Conservation (phyloP, 2,113 vertebrate genomes). For the Vulpes ferrilata region DNA sequence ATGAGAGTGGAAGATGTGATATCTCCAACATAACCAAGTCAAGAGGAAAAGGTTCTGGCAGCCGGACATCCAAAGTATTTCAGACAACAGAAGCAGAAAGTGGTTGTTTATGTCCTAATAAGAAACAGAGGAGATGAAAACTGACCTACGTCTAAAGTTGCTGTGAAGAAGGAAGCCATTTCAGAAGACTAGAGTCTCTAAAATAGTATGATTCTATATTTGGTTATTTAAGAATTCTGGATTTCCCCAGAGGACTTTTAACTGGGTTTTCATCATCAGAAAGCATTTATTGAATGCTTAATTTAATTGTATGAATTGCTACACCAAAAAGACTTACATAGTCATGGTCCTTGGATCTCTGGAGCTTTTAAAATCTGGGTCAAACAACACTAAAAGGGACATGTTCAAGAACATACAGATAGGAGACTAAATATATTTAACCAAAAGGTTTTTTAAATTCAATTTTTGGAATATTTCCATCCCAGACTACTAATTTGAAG, state of each 20-base stretch:
- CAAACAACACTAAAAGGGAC: slow-evolving; percentile 47
- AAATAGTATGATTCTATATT: neutral
- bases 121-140: neutral
- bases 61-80: neutral
- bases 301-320: neutral
- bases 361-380: neutral
- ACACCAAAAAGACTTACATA: slow-evolving; percentile 3
- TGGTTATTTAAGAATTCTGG: slow-evolving; percentile 22
- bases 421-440: slow-evolving; percentile 1
- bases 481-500: neutral
- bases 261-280: slow-evolving; percentile 46
- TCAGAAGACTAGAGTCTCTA: neutral
- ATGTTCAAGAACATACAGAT: neutral
- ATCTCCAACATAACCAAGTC: neutral
- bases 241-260: slow-evolving; percentile 10
- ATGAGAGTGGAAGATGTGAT: neutral
- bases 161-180: neutral
- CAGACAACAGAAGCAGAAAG: neutral
- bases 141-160: neutral
- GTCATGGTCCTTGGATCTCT: neutral
- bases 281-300: slow-evolving; percentile 8
- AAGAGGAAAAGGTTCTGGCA: neutral
- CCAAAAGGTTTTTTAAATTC: neutral
- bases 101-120: slow-evolving; percentile 22
- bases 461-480: slow-evolving; percentile 1